Base-by-base conservation (phyloP, 2,888 invertebrate species). In the Sarcophaga carnaria region DNA sequence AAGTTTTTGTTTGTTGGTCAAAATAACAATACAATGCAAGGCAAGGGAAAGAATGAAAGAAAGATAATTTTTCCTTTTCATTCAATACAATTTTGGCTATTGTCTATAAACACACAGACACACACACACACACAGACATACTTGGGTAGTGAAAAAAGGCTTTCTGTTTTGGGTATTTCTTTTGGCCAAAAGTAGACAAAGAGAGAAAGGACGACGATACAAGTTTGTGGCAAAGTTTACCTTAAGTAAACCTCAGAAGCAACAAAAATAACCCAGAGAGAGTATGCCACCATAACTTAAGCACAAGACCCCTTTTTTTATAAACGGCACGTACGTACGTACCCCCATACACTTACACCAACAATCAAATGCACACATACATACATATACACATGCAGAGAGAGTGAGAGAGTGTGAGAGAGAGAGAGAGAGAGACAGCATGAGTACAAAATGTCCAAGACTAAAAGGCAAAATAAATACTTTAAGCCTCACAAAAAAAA, bases 191-290 rank as follows among this genome's bases (percentile, higher is more conserved):
- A 12, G 12, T 5, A 17, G 54, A 12, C 17, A 54, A 14, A 54
- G 54, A 14, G 54, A 5, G 4, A 10, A 37, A 37, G 37, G 37
- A 37, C 10, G 10, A 37, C 2, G 2, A 37, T 10, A 10, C 10
- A 75, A 83, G 77, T 83, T 77, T 77, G 25, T 62, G 59, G 59
- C 67, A 74, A 86, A 87, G 81, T 81, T 87, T 81, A 87, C 87
- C 87, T 87, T 81, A 87, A 87, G 81, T 79, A 84, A 87, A 81
- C 87, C 87, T 79, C 77, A 83, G 54, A 54, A 54, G 54, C 54
- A 17, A 54, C 59, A 47, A 78, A 49, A 63, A 67, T 22, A 70
- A 37, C 2, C 62, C 4, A 47, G 62, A 69, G 54, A 49, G 14
- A 17, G 11, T 67, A 37, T 37, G 47, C 25, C 22, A 77, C 25